Conservation (phyloP, 92 coral and sea anemone genomes). For the Parazoanthus atlanticus region DNA sequence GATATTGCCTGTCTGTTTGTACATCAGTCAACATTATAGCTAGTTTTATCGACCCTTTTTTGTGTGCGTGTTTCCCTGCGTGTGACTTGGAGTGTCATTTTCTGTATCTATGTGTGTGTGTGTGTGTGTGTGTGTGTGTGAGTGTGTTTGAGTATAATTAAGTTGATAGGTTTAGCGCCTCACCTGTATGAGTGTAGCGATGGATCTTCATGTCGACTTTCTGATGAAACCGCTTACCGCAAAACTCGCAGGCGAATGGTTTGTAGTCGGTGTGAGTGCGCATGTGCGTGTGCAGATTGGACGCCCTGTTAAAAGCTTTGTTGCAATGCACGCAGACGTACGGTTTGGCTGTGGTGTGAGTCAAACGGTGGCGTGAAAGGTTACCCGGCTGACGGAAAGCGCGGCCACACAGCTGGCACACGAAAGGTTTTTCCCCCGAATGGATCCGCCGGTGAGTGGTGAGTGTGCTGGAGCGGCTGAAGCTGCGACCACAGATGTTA, state of each 20-base stretch:
- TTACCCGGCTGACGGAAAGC: constrained; percentile 82
- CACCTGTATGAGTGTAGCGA: constrained; percentile 74
- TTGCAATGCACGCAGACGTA: constrained; percentile 88
- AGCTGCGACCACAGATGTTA: constrained; percentile 74
- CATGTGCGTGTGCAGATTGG: constrained; percentile 96
- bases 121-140: too few relatives aligned
- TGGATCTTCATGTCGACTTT: constrained; percentile 93
- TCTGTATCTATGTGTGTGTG: too few relatives aligned
- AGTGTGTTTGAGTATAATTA: too few relatives aligned
- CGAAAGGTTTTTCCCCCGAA: constrained; percentile 79
- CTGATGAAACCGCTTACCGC: constrained; percentile 95
- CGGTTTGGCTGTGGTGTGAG: constrained; percentile 82
- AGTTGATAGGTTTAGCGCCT: background rate
- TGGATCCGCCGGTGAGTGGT: constrained; percentile 75
- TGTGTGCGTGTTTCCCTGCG: too few relatives aligned
- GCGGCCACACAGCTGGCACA: constrained; percentile 75
- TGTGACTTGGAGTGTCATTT: too few relatives aligned
- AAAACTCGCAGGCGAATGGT: constrained; percentile 87
- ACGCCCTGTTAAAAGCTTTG: constrained; percentile 91
- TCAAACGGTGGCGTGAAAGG: constrained; percentile 80
- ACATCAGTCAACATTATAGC: too few relatives aligned
- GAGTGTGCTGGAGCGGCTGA: constrained; percentile 81
- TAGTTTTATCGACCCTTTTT: too few relatives aligned
- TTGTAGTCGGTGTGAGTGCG: constrained; percentile 90
- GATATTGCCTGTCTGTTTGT: too few relatives aligned